Base-by-base conservation (phyloP, 2,113 vertebrate species). In the Lathamus discolor region DNA sequence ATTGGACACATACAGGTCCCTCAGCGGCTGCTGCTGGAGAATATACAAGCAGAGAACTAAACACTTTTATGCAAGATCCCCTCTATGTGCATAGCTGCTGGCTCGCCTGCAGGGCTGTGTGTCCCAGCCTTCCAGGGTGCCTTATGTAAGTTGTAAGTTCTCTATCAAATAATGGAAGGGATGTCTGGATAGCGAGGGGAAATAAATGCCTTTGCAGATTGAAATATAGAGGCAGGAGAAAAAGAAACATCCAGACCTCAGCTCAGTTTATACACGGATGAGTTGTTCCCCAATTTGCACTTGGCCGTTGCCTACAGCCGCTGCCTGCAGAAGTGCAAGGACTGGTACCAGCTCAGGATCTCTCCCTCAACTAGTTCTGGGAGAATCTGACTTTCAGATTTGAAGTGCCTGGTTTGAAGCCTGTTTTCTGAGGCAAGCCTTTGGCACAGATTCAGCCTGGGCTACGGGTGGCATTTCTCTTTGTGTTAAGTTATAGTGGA, bases 401-500 rank as follows among this genome's bases (percentile, higher is more conserved):
- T 44, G 69, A 41, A 82, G 8, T 10, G 23, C 27, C n/a, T 85
- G 86, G 35, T 41, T 88, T 19, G 80, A 82, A 37, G 52, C 41
- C 23, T 69, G 62, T 49, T 79, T 52, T 76, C 44, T 3, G 7
- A 74, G 63, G 54, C 28, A 66, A 79, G 48, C 15, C 62, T 86
- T 73, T 63, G 88, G 69, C 77, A 25, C 0, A 2, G 92, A 73
- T 66, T 78, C 16, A 1, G 70, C 51, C 72, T 9, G n/a, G 57
- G 49, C 12, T 27, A 70, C 2, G 27, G 61, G 86, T 93, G 92
- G 57, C 80, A 66, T 89, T 96, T 97, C 93, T 88, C 52, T 92
- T 82, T 33, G 59, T 84, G 88, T 95, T 94, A 89, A 93, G 74
- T 83, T 80, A 5, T 33, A 87, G 95, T 24, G 54, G 76, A 96